Base-by-base conservation (phyloP, 2,888 invertebrate genomes). In the Luperina testacea region DNA sequence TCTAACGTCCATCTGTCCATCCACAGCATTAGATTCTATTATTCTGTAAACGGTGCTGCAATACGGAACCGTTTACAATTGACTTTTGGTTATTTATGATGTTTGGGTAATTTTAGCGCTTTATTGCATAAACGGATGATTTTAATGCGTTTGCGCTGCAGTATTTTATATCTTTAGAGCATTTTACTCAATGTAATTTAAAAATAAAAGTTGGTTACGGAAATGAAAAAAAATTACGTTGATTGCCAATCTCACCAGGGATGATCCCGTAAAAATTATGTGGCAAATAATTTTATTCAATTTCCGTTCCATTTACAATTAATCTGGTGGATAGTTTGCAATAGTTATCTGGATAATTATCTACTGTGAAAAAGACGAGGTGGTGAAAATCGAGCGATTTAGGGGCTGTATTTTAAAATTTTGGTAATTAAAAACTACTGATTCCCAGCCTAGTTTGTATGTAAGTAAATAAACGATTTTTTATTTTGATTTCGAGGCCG, bases 1-100 rank as follows among this genome's bases (percentile, higher is more conserved):
- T 32, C 63, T 72, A 67, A 85, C 32, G 61, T 65, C 83, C 88
- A 90, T 90, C 90, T 91, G 91, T 84, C 83, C 86, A 86, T 83
- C 72, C 42, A 80, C 63, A 70, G 80, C 65, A 63, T 82, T 78
- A 78, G 81, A 84, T 84, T 84, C 85, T 80, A 88, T 89, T 87
- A 85, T 86, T 80, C 81, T 80, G 75, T 77, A 61, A 80, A 83
- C 75, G 76, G 82, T 59, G 75, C 75, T 78, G 87, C 78, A 88
- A 88, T 71, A 78, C 85, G 88, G 85, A 89, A 88, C 88, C 75
- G 38, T 69, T 84, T 64, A 73, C 74, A 76, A 81, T 81, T 57
- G 68, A 68, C 68, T 78, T 84, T 75, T 24, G 70, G 77, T 64
- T 38, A 87, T 84, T 81, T 84, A 81, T 85, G 48, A 84, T 86